These are phyloP conservation scores for Macrotus californicus DNA, from an alignment of 2,113 vertebrate species.

Conservation along the genomic window DNA sequence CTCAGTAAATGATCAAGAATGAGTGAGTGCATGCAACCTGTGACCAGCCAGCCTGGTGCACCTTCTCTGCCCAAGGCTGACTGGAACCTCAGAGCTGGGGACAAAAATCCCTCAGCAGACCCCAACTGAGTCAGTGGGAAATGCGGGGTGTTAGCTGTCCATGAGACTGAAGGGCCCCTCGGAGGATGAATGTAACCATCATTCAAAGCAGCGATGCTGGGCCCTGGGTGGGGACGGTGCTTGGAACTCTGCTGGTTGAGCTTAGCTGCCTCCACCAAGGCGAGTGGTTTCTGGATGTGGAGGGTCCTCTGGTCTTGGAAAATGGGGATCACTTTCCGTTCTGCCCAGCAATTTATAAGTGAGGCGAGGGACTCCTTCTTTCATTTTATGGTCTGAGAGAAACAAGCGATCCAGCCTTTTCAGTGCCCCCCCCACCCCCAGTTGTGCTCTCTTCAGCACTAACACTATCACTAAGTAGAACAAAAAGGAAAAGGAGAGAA, in stretches of 20 bases:
- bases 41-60: background rate
- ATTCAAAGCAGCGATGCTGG: background rate
- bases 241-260: background rate
- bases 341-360: background rate
- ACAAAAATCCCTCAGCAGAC: background rate
- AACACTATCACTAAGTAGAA: background rate
- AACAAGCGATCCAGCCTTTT: background rate
- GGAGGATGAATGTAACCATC: background rate
- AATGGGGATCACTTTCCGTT: background rate
- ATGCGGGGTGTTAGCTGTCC: background rate
- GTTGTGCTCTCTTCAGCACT: background rate
- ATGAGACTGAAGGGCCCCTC: background rate
- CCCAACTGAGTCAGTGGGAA: background rate
- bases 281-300: background rate
- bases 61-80: background rate
- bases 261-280: background rate
- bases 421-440: background rate
- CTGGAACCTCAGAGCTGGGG: background rate
- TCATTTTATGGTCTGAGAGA: background rate
- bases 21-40: background rate
- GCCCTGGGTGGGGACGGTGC: background rate
- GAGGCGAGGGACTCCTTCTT: background rate
- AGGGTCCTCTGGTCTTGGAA: background rate
- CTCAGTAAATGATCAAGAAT: background rate
- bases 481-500: background rate